Conservation (phyloP, 2,888 invertebrate genomes). For the Fissipunctia ypsillon region DNA sequence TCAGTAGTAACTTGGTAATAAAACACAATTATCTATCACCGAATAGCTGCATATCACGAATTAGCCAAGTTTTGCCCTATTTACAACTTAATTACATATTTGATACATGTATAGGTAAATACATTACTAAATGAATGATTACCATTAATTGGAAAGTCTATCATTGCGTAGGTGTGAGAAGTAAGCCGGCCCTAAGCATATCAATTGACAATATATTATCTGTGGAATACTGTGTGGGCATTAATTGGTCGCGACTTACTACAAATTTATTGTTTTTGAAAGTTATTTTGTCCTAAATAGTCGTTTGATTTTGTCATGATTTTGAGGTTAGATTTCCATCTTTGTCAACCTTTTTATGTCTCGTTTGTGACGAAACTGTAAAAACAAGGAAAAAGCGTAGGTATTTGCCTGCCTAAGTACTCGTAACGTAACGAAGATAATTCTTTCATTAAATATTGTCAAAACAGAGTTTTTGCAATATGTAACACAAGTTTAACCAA, state of each 20-base stretch:
- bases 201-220: constrained; percentile 68
- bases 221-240: constrained; percentile 71
- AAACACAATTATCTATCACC: too few relatives aligned
- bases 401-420: too few relatives aligned
- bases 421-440: too few relatives aligned
- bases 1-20: too few relatives aligned
- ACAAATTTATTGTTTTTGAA: constrained; percentile 76
- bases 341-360: constrained; percentile 26
- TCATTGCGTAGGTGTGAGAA: constrained; percentile 62
- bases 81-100: constrained; percentile 42
- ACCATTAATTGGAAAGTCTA: constrained; percentile 49
- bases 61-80: too few relatives aligned
- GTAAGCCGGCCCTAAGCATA: constrained; percentile 61
- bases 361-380: not conserved
- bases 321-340: constrained; percentile 45
- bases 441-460: too few relatives aligned
- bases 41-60: too few relatives aligned
- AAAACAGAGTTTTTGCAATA: too few relatives aligned
- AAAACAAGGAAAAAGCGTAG: not conserved
- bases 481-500: too few relatives aligned
- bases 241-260: constrained; percentile 68
- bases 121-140: constrained; percentile 36
- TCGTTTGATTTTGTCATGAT: constrained; percentile 33
- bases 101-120: constrained; percentile 13
- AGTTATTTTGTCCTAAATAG: constrained; percentile 72